Conservation (phyloP, 2,113 vertebrate species). For the Hypomesus transpacificus region DNA sequence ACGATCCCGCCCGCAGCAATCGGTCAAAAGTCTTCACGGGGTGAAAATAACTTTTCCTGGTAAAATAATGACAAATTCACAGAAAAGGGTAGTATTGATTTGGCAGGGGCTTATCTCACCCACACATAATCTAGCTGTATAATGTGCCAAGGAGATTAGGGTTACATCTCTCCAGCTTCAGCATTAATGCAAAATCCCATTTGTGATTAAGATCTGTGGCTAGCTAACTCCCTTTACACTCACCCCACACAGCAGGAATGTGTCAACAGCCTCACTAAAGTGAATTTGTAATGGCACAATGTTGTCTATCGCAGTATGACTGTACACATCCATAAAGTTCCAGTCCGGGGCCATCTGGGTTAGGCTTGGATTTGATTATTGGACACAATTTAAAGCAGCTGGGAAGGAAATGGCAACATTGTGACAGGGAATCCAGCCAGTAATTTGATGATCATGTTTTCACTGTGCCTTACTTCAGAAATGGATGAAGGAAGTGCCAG, state of each 20-base stretch:
- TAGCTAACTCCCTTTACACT: constrained; percentile 25
- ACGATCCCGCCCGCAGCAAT: constrained; percentile 32
- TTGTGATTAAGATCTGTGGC: constrained; percentile 55
- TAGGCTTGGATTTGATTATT: no score
- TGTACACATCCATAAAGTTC: no score
- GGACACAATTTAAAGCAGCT: constrained; percentile 10
- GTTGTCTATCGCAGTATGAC: not conserved
- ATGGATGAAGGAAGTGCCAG: not conserved
- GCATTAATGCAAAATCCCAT: constrained; percentile 48
- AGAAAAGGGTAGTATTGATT: constrained; percentile 32
- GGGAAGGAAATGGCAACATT: not conserved
- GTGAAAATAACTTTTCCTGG: not conserved
- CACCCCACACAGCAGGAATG: constrained; percentile 15
- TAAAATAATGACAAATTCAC: constrained; percentile 52
- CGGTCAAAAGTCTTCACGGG: constrained; percentile 4
- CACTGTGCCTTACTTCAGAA: not conserved
- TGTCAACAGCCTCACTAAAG: constrained; percentile 26
- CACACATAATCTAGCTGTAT: constrained; percentile 37
- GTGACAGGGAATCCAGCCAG: not conserved
- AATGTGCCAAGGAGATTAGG: constrained; percentile 57
- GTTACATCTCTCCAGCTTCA: constrained; percentile 41
- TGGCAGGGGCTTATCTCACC: constrained; percentile 39
- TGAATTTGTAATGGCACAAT: constrained; percentile 1
- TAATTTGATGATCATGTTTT: constrained; percentile 1
- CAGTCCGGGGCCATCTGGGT: no score